A percentile compares a stretch with the other conserved stretches of the same genome.
Evolutionary conservation across 2,797 vertebrate genomes (phyloP).

Genomic region (Iguana delicatissima): DNA sequence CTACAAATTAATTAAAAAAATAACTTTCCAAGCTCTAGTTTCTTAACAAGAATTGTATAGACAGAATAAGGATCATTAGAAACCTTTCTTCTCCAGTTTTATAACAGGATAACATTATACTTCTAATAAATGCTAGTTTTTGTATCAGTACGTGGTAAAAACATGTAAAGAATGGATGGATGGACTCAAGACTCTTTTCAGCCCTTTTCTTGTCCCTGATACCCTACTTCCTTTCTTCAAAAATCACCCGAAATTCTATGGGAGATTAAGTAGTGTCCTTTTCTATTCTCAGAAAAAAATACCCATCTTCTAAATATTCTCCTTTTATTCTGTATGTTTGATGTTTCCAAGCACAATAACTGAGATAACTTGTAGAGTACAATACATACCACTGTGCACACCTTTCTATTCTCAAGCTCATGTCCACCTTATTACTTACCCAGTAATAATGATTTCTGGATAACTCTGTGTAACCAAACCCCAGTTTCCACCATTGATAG

Average conservation of each 20-base stretch:
- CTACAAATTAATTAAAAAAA: no score
- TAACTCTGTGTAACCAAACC: constrained; percentile 97
- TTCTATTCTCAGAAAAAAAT: not conserved
- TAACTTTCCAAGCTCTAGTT: not conserved
- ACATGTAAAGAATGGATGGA: not conserved
- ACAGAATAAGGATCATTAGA: not conserved
- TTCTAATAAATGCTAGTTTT: not conserved
- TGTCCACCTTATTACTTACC: constrained; percentile 83
- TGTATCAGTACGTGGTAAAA: not conserved
- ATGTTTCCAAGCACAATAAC: not conserved
- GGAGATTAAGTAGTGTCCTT: not conserved
- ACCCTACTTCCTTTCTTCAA: not conserved
- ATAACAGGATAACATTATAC: not conserved
- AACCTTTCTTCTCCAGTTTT: not conserved
- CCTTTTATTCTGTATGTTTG: not conserved
- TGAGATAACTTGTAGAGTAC: not conserved
- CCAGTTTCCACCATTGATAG: constrained; percentile 98
- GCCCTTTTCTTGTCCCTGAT: not conserved
- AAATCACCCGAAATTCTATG: not conserved
- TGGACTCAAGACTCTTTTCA: not conserved
- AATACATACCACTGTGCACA: not conserved
- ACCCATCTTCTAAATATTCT: not conserved
- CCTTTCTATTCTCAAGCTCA: not conserved
- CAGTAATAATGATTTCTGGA: constrained; percentile 99
- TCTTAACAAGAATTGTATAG: not conserved